A percentile compares a stretch with the other conserved stretches of the same genome.
phyloP scores from a whole-genome alignment of 2,888 invertebrate species.

The Himalopsyche anomala region DNA sequence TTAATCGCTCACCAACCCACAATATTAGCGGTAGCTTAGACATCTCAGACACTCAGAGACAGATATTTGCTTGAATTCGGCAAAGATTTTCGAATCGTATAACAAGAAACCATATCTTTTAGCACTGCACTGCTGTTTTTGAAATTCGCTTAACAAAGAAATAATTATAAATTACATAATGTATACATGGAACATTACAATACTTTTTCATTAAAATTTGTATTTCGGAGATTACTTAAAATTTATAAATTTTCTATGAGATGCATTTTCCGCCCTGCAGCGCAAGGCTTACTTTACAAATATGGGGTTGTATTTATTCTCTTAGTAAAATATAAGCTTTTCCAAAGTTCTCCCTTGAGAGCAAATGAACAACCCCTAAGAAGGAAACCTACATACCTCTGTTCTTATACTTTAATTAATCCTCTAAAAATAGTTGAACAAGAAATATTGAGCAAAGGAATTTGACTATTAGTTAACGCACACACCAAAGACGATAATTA shows the following conservation, averaged over 20 bases:
- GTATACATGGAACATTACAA: too few relatives aligned
- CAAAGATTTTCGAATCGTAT: too few relatives aligned
- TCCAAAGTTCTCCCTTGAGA: constrained; percentile 42
- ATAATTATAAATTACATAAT: too few relatives aligned
- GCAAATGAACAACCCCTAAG: constrained; percentile 56
- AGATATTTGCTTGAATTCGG: too few relatives aligned
- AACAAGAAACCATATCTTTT: too few relatives aligned
- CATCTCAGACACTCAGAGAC: too few relatives aligned
- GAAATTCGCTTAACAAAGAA: too few relatives aligned
- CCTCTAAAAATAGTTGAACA: constrained; percentile 62
- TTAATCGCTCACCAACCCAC: too few relatives aligned
- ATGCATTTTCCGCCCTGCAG: constrained; percentile 6
- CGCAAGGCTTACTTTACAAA: not conserved
- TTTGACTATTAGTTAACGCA: constrained; percentile 39
- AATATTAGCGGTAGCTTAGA: too few relatives aligned
- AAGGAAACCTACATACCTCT: constrained; percentile 48
- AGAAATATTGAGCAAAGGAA: constrained; percentile 59
- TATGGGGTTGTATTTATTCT: constrained; percentile 26
- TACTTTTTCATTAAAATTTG: too few relatives aligned
- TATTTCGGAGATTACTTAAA: too few relatives aligned
- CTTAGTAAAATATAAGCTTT: constrained; percentile 12
- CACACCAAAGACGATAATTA: constrained; percentile 55
- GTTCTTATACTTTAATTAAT: constrained; percentile 62
- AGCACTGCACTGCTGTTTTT: too few relatives aligned
- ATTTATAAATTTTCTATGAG: not conserved